Percentiles rank a stretch among this genome's conserved stretches.
Conservation (phyloP, 2,888 invertebrate species). For the Galerucella nymphaeae region DNA sequence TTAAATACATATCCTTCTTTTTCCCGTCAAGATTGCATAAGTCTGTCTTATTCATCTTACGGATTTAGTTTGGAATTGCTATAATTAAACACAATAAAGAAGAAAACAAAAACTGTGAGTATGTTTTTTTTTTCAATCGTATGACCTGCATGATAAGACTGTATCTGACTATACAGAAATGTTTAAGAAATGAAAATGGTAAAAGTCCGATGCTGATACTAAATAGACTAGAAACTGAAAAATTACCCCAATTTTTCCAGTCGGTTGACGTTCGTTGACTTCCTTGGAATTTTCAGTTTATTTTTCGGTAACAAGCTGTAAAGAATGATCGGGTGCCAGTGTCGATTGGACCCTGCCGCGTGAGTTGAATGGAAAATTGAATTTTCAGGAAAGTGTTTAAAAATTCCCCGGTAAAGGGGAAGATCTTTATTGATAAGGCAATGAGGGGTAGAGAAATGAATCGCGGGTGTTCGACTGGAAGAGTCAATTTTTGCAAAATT, state of each 20-base stretch:
- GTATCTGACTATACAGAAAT: no score
- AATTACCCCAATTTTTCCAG: constrained; percentile 44
- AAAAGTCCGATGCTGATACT: constrained; percentile 15
- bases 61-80: no score
- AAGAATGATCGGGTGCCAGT: constrained; percentile 44
- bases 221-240: constrained; percentile 34
- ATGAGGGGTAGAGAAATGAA: constrained; percentile 16
- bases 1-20: no score
- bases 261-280: constrained; percentile 34
- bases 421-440: constrained; percentile 30
- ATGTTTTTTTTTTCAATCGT: no score
- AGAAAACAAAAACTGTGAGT: no score
- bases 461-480: constrained; percentile 10
- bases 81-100: no score
- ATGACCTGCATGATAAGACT: no score
- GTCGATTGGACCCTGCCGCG: constrained; percentile 32
- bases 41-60: no score
- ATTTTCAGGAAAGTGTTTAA: constrained; percentile 35
- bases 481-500: constrained; percentile 3
- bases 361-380: constrained; percentile 38
- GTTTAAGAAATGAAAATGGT: no score
- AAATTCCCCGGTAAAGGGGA: constrained; percentile 24
- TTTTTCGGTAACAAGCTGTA: constrained; percentile 46
- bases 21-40: no score
- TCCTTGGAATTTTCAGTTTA: constrained; percentile 44